Percentiles rank a stretch among this genome's conserved stretches.
phyloP scores from a whole-genome alignment of 2,888 invertebrate species.

The Nephrotoma guestfalica region DNA sequence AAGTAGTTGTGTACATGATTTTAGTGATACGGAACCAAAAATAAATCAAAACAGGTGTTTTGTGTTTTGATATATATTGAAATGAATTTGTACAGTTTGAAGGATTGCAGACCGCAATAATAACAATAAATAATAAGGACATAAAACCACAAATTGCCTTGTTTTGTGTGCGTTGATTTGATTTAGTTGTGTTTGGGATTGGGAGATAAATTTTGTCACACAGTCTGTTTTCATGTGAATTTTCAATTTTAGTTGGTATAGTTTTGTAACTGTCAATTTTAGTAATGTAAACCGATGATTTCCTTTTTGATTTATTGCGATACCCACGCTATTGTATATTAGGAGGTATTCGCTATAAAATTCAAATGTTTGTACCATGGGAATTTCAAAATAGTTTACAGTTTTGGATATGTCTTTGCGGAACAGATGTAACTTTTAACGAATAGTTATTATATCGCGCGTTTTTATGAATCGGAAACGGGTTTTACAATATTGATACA shows the following conservation, averaged over 20 bases:
- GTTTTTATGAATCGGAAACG: no score
- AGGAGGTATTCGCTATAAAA: neutral
- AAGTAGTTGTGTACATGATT: neutral
- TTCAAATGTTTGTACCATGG: neutral
- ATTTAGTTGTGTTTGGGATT: neutral
- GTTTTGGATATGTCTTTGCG: no score
- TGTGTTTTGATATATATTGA: neutral
- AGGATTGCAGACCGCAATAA: neutral
- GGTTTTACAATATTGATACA: no score
- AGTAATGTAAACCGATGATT: neutral
- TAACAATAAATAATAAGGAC: neutral
- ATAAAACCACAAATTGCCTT: neutral
- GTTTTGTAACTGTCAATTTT: neutral
- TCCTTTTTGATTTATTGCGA: neutral
- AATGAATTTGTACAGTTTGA: neutral
- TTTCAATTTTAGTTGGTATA: neutral
- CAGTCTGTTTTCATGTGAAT: neutral
- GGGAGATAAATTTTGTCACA: neutral
- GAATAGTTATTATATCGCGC: no score
- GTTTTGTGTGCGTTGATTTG: neutral
- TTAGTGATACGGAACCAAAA: neutral
- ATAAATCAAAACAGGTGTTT: neutral
- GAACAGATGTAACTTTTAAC: no score
- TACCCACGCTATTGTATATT: neutral
- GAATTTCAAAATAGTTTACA: neutral